These are phyloP conservation scores for Diplosoma virens DNA, from an alignment of 23 tunicate genomes.

Conservation along the genomic window DNA sequence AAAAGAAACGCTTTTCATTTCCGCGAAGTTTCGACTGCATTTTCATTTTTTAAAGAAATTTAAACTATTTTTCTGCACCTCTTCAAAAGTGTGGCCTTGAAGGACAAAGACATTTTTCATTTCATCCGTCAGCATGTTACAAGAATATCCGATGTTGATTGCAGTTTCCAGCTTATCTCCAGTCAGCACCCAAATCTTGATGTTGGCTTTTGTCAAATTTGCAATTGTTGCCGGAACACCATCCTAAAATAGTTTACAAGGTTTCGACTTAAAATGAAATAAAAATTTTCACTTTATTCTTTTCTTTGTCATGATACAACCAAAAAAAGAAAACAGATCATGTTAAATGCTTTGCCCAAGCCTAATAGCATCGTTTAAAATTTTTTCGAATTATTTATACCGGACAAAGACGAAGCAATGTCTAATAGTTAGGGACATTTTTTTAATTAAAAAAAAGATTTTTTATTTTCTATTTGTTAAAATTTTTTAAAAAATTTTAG, in stretches of 20 bases:
- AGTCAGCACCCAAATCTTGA: slow-evolving; percentile 97
- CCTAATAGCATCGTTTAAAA: no score
- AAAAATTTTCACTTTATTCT: neutral
- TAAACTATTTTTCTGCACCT: no score
- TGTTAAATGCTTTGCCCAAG: neutral
- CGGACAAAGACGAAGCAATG: no score
- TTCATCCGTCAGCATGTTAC: slow-evolving; percentile 89
- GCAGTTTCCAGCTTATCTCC: slow-evolving; percentile 99
- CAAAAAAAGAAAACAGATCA: neutral
- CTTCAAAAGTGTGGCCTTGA: slow-evolving; percentile 25
- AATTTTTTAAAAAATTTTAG: no score
- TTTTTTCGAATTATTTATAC: no score
- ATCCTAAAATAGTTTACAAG: slow-evolving; percentile 52
- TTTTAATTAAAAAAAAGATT: no score
- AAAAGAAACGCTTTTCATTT: no score
- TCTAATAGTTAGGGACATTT: no score
- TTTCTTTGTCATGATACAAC: neutral
- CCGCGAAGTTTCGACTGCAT: no score
- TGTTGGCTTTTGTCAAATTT: slow-evolving; percentile 74
- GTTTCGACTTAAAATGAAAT: neutral
- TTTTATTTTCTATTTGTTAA: no score
- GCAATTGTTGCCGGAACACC: slow-evolving; percentile 96
- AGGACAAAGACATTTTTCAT: slow-evolving; percentile 88
- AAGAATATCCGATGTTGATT: slow-evolving; percentile 92
- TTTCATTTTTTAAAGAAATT: no score